Evolutionary conservation across 2,888 invertebrate genomes (phyloP).

Genomic region (Xestia sexstrigata): DNA sequence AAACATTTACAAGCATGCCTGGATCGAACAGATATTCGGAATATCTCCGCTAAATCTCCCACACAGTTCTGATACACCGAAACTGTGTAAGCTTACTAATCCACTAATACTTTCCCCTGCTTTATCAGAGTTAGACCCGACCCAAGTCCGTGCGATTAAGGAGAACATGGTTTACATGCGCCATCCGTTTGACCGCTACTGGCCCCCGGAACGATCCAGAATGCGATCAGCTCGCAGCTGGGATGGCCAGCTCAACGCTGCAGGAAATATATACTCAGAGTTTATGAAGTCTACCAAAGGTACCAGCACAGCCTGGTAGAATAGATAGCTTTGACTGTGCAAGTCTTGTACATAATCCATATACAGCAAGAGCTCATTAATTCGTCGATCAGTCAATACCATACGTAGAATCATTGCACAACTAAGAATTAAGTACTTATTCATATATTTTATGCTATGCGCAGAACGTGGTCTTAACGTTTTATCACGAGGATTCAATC

Average conservation of each 20-base stretch:
- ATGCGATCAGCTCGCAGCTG: conserved; percentile 79
- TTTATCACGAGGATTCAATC: not conserved
- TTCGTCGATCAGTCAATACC: conserved; percentile 32
- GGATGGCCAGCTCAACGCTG: conserved; percentile 82
- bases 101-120: conserved; percentile 75
- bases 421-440: conserved; percentile 13
- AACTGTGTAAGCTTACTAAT: conserved; percentile 78
- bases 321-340: conserved; percentile 71
- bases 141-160: conserved; percentile 86
- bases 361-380: conserved; percentile 28
- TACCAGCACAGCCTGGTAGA: conserved; percentile 78
- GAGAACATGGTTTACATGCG: conserved; percentile 81
- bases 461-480: conserved; percentile 11
- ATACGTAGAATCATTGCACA: conserved; percentile 20
- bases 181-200: conserved; percentile 82
- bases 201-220: conserved; percentile 81
- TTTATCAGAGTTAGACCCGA: conserved; percentile 87
- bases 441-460: conserved; percentile 29
- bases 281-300: conserved; percentile 86
- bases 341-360: conserved; percentile 57
- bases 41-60: conserved; percentile 29
- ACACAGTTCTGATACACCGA: conserved; percentile 31
- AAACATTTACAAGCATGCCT: conserved; percentile 24
- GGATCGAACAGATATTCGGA: conserved; percentile 26
- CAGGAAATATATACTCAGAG: conserved; percentile 80